Evolutionary conservation across 2,888 invertebrate genomes (phyloP).

Genomic region (Azorinus chamasolen): DNA sequence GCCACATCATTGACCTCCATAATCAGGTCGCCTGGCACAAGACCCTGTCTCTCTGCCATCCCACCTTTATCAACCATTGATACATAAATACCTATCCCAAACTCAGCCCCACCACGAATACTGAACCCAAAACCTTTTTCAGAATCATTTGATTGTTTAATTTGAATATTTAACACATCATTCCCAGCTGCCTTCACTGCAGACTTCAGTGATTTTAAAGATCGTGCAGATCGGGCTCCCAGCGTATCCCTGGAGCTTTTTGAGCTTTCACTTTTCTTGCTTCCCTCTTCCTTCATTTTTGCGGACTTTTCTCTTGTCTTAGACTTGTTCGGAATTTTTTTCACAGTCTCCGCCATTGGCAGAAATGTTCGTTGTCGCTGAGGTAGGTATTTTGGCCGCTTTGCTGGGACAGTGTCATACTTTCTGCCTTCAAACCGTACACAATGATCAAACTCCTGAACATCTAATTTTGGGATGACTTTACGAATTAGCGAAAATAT

Average conservation of each 20-base stretch:
- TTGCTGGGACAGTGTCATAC: conserved; percentile 69
- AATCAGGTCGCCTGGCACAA: conserved; percentile 93
- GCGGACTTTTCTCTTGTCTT: conserved; percentile 16
- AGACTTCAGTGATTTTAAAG: conserved; percentile 30
- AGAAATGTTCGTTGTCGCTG: conserved; percentile 52
- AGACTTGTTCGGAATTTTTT: conserved; percentile 31
- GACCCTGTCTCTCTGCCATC: conserved; percentile 95
- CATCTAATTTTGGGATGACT: conserved; percentile 76
- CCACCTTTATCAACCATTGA: conserved; percentile 98
- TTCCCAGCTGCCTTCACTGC: conserved; percentile 32
- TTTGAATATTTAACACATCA: conserved; percentile 51
- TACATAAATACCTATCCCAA: conserved; percentile 97
- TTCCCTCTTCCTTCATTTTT: conserved; percentile 34
- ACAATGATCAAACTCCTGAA: conserved; percentile 74
- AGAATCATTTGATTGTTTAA: conserved; percentile 48
- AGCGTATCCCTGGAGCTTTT: conserved; percentile 7
- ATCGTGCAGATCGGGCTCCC: conserved; percentile 16
- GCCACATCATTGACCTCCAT: conserved; percentile 97
- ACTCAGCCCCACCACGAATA: conserved; percentile 97
- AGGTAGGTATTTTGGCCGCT: conserved; percentile 41
- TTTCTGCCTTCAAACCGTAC: conserved; percentile 50
- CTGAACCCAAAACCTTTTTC: conserved; percentile 92
- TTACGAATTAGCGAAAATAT: conserved; percentile 75
- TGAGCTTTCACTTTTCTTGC: conserved; percentile 32
- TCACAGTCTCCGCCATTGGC: conserved; percentile 16